Base-by-base conservation (phyloP, 2,113 vertebrate genomes). In the Mystacornis crossleyi region DNA sequence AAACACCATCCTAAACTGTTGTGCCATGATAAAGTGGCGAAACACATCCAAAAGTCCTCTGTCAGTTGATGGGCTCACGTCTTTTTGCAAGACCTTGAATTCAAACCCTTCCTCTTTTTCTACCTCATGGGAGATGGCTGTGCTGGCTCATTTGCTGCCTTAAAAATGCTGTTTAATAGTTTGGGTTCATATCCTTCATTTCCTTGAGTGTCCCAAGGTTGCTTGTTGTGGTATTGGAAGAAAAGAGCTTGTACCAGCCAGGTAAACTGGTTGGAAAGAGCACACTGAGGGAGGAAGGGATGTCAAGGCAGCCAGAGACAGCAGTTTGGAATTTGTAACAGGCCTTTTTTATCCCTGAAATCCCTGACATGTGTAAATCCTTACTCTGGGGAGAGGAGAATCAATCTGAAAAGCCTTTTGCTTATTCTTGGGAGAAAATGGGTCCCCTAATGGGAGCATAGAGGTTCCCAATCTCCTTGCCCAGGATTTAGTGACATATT, bases 61-160 rank as follows among this genome's bases (percentile, higher is more conserved):
- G 58, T 51, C 28, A 9, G 18, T 1, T 67, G 54, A 21, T 62
- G 64, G 61, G 15, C 4, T n/a, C 8, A 0, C 0, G 0, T 17
- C 11, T 26, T 77, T 79, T 50, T 57, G 29, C 24, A 55, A 66
- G 58, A 65, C 10, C 8, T 80, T 21, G 18, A 70, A 21, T 67
- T 78, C 72, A 67, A 67, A 18, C 19, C 42, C 31, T 14, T 64
- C 58, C 12, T 6, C 25, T 42, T 40, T 47, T 71, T 38, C 6
- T 57, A 9, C 16, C 14, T 6, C 0, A 0, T 12, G 42, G 31
- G 14, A 65, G 8, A 7, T 55, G 31, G 28, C 26, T 73, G 33
- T 20, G 24, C 81, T 85, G 61, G 34, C 8, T 77, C 18, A 3
- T 23, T 73, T 88, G 9, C 34, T 74, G 78, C 36, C 43, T 58